Evolutionary conservation across 2,888 invertebrate genomes (phyloP), one percentile per base, ranked within the genome.

Genomic region (Napeogenes inachia): DNA sequence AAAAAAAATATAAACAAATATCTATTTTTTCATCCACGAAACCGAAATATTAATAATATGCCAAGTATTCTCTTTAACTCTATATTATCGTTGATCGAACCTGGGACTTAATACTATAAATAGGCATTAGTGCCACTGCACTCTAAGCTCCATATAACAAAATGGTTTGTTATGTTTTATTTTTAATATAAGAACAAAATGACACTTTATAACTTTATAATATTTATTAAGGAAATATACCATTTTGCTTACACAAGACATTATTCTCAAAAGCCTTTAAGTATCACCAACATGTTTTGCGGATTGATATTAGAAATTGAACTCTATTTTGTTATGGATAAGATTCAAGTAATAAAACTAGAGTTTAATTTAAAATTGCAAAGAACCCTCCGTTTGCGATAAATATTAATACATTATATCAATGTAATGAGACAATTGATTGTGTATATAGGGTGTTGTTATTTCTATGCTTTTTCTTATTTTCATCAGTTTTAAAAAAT

Each of bases 361-460:
- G 5, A 13, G 32, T 57, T 12, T 38, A 42, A 12, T 4, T 32
- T 57, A 59, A 33, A 50, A 13, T 61, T 53, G 59, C 54, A 33
- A 56, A 46, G 63, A 65, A 64, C 71, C 71, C 72, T 69, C 71
- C 58, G 64, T 8, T 42, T 42, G 70, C 70, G 64, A 74, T 78
- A 77, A 77, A 78, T 78, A 77, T 76, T 76, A 77, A 78, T 78
- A 76, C 73, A 73, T 73, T 72, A 74, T 73, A 73, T 68, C 60
- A 65, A 67, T 71, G 70, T 65, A 72, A 76, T 71, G 72, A 70
- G 69, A 74, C 73, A 73, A 73, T 73, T 73, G 71, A 68, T 68
- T 67, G 62, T 45, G 45, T 65, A 54, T 72, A 75, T 66, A 71
- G 73, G 62, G 21, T 74, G 75, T 61, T 71, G 0, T 21, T 21